Percentiles rank a stretch among this genome's conserved stretches.
phyloP scores from a whole-genome alignment of 2,888 invertebrate genomes.

The Nomada goodeniana region DNA sequence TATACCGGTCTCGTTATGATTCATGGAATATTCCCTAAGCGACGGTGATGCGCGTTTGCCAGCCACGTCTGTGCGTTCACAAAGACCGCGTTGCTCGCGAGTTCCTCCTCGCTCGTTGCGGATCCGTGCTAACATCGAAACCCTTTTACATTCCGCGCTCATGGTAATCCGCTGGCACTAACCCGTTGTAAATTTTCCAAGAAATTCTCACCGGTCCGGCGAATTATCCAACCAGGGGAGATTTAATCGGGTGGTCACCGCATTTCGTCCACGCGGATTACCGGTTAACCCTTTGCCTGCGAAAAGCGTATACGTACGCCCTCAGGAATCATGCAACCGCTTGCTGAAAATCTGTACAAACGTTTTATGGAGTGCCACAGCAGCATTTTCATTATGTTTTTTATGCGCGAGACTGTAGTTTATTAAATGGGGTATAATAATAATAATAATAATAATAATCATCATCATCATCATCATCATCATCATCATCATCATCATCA shows the following conservation, averaged over 20 bases:
- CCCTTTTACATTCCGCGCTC: conserved; percentile 66
- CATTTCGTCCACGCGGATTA: conserved; percentile 31
- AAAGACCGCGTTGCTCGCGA: conserved; percentile 19
- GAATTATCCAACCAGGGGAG: conserved; percentile 37
- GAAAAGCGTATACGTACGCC: too few species aligned
- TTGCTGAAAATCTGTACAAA: too few species aligned
- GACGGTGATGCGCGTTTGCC: conserved; percentile 19
- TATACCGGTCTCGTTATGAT: conserved; percentile 67
- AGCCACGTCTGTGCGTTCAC: not conserved
- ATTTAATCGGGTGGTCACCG: conserved; percentile 32
- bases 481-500: too few species aligned
- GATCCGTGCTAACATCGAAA: conserved; percentile 67
- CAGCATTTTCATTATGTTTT: too few species aligned
- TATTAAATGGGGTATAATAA: too few species aligned
- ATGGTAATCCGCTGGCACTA: conserved; percentile 57
- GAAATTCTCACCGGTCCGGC: conserved; percentile 52
- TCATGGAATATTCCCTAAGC: conserved; percentile 68
- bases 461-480: too few species aligned
- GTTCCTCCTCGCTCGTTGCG: conserved; percentile 51
- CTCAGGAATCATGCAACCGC: too few species aligned
- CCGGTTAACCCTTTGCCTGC: not conserved
- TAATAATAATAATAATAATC: too few species aligned
- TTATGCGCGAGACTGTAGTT: too few species aligned
- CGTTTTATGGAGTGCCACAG: too few species aligned
- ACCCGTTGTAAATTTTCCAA: conserved; percentile 63